phyloP scores from a whole-genome alignment of 1,140 invertebrate genomes.

The Geopemphigus sp. region DNA sequence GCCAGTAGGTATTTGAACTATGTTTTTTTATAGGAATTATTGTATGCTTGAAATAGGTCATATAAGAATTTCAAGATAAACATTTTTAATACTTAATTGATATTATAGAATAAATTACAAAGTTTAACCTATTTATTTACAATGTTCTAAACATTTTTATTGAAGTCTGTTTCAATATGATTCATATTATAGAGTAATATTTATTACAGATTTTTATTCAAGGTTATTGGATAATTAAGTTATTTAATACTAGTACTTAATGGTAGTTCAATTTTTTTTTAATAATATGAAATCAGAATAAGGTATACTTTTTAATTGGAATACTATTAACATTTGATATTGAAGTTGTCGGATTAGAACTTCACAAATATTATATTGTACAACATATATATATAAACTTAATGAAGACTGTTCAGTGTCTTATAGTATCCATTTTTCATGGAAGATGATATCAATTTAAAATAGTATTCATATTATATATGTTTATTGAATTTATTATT shows the following conservation, averaged over 20 bases:
- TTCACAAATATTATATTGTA: conserved; percentile 8
- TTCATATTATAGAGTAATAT: too few species aligned
- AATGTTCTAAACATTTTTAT: too few species aligned
- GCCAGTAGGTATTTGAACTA: too few species aligned
- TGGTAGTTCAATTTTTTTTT: neutral
- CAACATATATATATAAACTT: conserved; percentile 10
- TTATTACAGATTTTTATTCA: neutral
- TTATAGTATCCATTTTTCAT: neutral
- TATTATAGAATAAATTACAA: too few species aligned
- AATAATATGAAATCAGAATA: neutral
- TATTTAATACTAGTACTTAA: neutral
- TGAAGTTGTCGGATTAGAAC: neutral
- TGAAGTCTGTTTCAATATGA: too few species aligned
- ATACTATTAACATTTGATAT: neutral
- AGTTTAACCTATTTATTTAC: too few species aligned
- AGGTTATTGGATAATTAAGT: neutral
- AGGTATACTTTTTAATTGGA: conserved; percentile 1
- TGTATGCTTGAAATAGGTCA: too few species aligned
- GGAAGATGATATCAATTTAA: conserved; percentile 7
- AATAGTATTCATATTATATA: neutral
- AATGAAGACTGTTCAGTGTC: conserved; percentile 12
- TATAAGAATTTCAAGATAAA: too few species aligned
- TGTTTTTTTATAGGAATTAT: too few species aligned
- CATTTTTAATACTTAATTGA: too few species aligned
- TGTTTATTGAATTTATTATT: conserved; percentile 1